Percentiles rank a stretch among this genome's conserved stretches.
These are phyloP conservation scores for Hippocampus abdominalis DNA, from an alignment of 2,113 vertebrate genomes.

Conservation along the genomic window DNA sequence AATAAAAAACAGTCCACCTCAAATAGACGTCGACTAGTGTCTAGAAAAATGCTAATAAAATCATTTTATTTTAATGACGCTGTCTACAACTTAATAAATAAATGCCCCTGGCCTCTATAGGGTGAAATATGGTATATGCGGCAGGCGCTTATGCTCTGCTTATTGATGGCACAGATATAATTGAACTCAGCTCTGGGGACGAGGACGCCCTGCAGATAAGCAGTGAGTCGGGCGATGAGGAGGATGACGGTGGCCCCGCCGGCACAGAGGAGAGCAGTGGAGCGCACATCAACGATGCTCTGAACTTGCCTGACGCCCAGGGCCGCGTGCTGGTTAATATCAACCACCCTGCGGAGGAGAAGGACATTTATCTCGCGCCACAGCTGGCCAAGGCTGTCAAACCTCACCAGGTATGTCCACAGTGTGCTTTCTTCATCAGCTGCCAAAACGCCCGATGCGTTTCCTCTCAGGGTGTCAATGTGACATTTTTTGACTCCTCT, in stretches of 20 bases:
- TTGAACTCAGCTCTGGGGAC: constrained; percentile 95
- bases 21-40: neutral
- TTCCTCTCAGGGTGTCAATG: neutral
- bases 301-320: constrained; percentile 88
- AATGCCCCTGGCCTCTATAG: neutral
- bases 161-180: constrained; percentile 78
- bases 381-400: constrained; percentile 94
- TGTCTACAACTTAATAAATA: neutral
- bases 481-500: constrained; percentile 9
- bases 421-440: neutral
- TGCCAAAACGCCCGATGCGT: neutral
- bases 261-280: constrained; percentile 89
- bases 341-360: constrained; percentile 94
- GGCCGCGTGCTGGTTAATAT: constrained; percentile 93
- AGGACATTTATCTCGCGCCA: constrained; percentile 89
- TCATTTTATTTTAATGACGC: neutral
- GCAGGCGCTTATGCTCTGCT: constrained; percentile 11
- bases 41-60: neutral
- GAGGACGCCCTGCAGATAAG: constrained; percentile 88
- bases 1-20: neutral
- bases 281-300: constrained; percentile 88
- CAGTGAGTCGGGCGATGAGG: constrained; percentile 91
- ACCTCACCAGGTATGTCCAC: constrained; percentile 87
- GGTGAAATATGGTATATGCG: neutral
- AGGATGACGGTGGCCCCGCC: constrained; percentile 71